Percentiles rank a stretch among this genome's conserved stretches.
These are phyloP conservation scores for Neoascia interrupta DNA, from an alignment of 2,888 invertebrate species.

Conservation along the genomic window DNA sequence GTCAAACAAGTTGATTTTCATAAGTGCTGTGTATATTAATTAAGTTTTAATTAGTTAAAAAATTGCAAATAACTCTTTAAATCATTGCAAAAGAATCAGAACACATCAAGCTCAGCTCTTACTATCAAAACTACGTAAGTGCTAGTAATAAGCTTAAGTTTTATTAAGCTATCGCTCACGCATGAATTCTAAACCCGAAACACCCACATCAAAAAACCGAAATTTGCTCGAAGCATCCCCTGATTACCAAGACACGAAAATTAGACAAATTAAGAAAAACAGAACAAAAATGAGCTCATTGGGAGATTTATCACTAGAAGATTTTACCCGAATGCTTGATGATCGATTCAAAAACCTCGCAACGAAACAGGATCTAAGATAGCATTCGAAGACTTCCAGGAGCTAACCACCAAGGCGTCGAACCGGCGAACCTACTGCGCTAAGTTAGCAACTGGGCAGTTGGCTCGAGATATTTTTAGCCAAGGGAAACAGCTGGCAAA, in stretches of 20 bases:
- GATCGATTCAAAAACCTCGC: background rate
- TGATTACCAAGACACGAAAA: background rate
- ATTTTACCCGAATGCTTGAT: background rate
- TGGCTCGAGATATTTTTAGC: background rate
- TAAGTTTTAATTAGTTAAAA: too few species aligned
- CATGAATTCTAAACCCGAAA: background rate
- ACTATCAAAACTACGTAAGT: background rate
- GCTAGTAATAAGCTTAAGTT: background rate
- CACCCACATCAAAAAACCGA: background rate
- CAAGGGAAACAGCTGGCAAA: too few species aligned
- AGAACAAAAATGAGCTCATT: background rate
- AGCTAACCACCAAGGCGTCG: too few species aligned
- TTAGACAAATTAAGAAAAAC: too few species aligned
- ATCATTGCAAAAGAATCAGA: background rate
- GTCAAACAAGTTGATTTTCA: too few species aligned
- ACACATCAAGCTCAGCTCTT: background rate
- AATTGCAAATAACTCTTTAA: too few species aligned
- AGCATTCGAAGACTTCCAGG: background rate
- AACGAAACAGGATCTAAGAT: too few species aligned
- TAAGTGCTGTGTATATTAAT: too few species aligned
- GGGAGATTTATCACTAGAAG: too few species aligned
- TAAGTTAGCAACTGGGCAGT: too few species aligned
- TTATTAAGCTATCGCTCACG: background rate
- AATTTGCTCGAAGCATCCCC: background rate
- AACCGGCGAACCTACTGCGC: too few species aligned